These are phyloP conservation scores for Pyrochroa serraticornis DNA, from an alignment of 2,888 invertebrate genomes.

Conservation along the genomic window DNA sequence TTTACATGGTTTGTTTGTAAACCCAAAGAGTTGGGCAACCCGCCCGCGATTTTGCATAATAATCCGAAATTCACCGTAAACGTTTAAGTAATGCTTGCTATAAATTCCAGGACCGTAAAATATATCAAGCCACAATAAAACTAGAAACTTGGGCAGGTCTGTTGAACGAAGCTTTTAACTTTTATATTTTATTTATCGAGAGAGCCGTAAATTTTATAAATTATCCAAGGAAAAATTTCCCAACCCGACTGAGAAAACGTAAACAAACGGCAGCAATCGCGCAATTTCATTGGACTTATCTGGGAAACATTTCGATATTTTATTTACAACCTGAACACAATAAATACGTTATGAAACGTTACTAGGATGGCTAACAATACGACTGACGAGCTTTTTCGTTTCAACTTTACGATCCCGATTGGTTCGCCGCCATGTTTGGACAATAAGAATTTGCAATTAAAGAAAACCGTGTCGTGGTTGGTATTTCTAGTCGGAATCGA, in stretches of 20 bases:
- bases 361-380: too few relatives aligned
- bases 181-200: constrained; percentile 16
- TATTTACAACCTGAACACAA: too few relatives aligned
- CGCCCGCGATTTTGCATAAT: constrained; percentile 1
- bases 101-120: constrained; percentile 20
- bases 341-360: too few relatives aligned
- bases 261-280: constrained; percentile 9
- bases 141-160: constrained; percentile 17
- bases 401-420: background rate
- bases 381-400: too few relatives aligned
- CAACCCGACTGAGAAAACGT: constrained; percentile 10
- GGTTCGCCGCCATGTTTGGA: constrained; percentile 14
- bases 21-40: too few relatives aligned
- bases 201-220: constrained; percentile 16
- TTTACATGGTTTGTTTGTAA: too few relatives aligned
- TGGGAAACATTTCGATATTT: background rate
- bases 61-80: constrained; percentile 6
- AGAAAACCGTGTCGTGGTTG: constrained; percentile 19
- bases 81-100: constrained; percentile 13
- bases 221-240: constrained; percentile 5
- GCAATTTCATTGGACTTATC: constrained; percentile 12
- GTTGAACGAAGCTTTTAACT: constrained; percentile 20
- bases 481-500: constrained; percentile 21
- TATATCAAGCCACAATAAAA: constrained; percentile 22
- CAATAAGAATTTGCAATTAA: constrained; percentile 25